Evolutionary conservation across 2,888 invertebrate species (phyloP).

Genomic region (Euplagia quadripunctaria): DNA sequence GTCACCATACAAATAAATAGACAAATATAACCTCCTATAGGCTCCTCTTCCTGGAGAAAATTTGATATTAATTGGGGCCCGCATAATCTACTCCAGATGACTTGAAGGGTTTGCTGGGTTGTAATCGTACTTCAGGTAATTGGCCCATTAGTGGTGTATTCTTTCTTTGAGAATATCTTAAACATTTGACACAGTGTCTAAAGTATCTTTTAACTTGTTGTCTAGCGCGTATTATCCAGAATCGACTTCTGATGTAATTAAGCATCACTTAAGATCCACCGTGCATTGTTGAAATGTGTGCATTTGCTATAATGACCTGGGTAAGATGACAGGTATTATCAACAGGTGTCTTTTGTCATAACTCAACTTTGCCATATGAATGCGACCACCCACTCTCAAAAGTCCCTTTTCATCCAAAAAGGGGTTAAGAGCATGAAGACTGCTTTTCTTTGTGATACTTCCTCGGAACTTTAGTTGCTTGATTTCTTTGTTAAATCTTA

Average conservation of each 20-base stretch:
- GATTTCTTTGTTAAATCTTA: too few relatives aligned
- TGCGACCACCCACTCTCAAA: too few relatives aligned
- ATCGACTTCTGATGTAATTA: neutral
- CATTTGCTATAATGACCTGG: neutral
- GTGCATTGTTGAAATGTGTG: neutral
- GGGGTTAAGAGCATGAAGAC: too few relatives aligned
- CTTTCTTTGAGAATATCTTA: neutral
- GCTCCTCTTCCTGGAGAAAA: slow-evolving; percentile 11
- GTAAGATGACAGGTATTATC: neutral
- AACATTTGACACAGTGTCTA: neutral
- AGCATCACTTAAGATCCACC: neutral
- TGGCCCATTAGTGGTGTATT: neutral
- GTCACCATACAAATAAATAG: too few relatives aligned
- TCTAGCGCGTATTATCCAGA: neutral
- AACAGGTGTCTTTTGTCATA: neutral
- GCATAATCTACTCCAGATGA: neutral
- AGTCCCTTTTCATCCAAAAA: too few relatives aligned
- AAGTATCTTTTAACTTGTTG: neutral
- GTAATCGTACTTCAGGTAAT: too few relatives aligned
- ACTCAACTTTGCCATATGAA: neutral
- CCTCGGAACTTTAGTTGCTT: too few relatives aligned
- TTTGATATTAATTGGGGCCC: neutral
- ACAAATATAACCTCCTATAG: too few relatives aligned
- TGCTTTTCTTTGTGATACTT: too few relatives aligned
- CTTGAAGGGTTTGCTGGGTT: neutral